Percentiles rank a stretch among this genome's conserved stretches.
phyloP scores from a whole-genome alignment of 2,797 vertebrate genomes.

The Apodemus agrarius region DNA sequence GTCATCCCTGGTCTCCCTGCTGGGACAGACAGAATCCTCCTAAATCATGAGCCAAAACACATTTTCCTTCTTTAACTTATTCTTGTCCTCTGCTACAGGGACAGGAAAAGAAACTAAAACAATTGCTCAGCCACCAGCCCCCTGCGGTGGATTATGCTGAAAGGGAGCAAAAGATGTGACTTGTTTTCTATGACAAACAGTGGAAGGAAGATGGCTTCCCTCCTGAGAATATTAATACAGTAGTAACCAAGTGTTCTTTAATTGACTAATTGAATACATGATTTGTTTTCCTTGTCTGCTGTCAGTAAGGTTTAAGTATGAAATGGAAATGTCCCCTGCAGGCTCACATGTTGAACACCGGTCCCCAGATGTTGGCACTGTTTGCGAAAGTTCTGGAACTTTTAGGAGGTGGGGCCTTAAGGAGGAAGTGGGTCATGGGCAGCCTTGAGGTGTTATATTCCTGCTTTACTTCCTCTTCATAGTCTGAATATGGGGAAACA shows the following conservation, averaged over 20 bases:
- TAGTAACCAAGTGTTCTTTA: neutral
- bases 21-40: no score
- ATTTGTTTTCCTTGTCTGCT: neutral
- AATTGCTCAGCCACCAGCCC: rapidly evolving
- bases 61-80: neutral
- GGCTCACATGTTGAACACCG: neutral
- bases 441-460: neutral
- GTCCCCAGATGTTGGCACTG: neutral
- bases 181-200: neutral
- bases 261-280: neutral
- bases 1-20: neutral
- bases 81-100: neutral
- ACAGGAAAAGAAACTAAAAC: neutral
- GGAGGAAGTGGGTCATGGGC: neutral
- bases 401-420: neutral
- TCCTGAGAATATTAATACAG: neutral
- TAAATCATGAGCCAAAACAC: no score
- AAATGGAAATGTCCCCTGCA: neutral
- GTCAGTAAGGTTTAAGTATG: neutral
- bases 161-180: neutral
- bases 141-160: neutral
- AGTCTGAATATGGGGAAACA: no score
- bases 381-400: neutral
- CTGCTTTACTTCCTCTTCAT: neutral
- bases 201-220: neutral